These are phyloP conservation scores for Otolemur garnettii DNA, from an alignment of 2,113 vertebrate genomes.

Conservation along the genomic window DNA sequence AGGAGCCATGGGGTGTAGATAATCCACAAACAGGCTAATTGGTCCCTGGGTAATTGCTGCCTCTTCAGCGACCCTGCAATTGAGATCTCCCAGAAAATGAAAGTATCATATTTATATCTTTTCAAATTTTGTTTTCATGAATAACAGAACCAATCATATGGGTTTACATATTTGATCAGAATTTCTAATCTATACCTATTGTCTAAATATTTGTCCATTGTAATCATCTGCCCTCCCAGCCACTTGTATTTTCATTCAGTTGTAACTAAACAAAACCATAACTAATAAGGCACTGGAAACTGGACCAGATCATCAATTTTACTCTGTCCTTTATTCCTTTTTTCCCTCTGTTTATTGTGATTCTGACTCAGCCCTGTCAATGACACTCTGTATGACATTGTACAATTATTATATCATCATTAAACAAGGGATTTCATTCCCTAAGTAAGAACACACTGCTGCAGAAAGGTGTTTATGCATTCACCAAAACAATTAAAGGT, in stretches of 20 bases:
- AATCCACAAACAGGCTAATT: slow-evolving; percentile 80
- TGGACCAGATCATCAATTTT: neutral
- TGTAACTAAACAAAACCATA: slow-evolving; percentile 38
- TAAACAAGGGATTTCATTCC: neutral
- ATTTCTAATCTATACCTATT: slow-evolving; percentile 12
- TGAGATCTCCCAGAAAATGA: slow-evolving; percentile 59
- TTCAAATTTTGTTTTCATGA: slow-evolving; percentile 67
- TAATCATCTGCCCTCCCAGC: neutral
- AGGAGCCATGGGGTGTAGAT: slow-evolving; percentile 70
- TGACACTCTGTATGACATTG: neutral
- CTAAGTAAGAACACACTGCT: neutral
- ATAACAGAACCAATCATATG: slow-evolving; percentile 57
- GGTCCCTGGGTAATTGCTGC: slow-evolving; percentile 72
- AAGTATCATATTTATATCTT: slow-evolving; percentile 61
- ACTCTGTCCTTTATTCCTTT: neutral
- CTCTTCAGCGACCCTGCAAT: neutral
- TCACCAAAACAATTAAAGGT: neutral
- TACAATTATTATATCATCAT: slow-evolving; percentile 7
- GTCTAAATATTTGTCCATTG: slow-evolving; percentile 54
- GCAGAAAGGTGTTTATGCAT: neutral
- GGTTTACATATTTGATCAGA: slow-evolving; percentile 58
- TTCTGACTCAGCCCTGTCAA: neutral
- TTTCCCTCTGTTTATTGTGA: neutral
- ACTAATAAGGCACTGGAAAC: neutral
- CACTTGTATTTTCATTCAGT: neutral